Conservation (phyloP, 2,888 invertebrate genomes). For the Cartodere bifasciata region DNA sequence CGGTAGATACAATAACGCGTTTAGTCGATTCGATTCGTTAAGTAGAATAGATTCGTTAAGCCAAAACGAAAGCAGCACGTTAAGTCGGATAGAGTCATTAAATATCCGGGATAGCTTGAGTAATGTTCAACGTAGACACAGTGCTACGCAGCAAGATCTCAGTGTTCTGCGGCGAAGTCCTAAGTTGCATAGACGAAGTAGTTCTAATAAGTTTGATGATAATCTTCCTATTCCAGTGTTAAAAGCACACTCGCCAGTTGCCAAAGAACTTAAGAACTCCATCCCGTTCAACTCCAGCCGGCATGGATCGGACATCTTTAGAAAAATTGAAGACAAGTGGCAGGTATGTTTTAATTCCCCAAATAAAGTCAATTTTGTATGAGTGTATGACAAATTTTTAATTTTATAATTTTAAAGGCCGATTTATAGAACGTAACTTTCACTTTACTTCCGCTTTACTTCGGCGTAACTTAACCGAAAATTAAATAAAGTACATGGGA, state of each 20-base stretch:
- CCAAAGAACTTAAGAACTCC: slow-evolving; percentile 33
- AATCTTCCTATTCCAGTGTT: slow-evolving; percentile 49
- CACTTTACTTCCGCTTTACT: no score
- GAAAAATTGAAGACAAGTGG: slow-evolving; percentile 38
- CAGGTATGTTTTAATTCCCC: slow-evolving; percentile 36
- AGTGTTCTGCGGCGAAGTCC: slow-evolving; percentile 38
- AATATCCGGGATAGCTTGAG: slow-evolving; percentile 37
- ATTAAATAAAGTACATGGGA: no score
- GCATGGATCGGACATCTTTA: slow-evolving; percentile 25
- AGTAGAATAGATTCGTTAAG: slow-evolving; percentile 39
- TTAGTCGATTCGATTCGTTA: slow-evolving; percentile 33
- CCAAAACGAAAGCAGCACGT: slow-evolving; percentile 37
- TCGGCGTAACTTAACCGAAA: no score
- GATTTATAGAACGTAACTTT: no score
- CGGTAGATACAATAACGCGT: slow-evolving; percentile 11
- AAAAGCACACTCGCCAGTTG: slow-evolving; percentile 38
- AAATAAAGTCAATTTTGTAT: no score
- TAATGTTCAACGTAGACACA: slow-evolving; percentile 37
- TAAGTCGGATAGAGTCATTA: slow-evolving; percentile 41
- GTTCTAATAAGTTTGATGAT: slow-evolving; percentile 42
- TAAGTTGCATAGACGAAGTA: slow-evolving; percentile 39
- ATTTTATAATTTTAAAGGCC: no score
- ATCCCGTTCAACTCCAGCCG: slow-evolving; percentile 30
- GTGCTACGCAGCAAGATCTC: slow-evolving; percentile 44
- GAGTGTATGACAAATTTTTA: no score